A percentile compares a stretch with the other conserved stretches of the same genome.
Conservation (phyloP, 1,140 invertebrate species). For the Calliphora vicina region DNA sequence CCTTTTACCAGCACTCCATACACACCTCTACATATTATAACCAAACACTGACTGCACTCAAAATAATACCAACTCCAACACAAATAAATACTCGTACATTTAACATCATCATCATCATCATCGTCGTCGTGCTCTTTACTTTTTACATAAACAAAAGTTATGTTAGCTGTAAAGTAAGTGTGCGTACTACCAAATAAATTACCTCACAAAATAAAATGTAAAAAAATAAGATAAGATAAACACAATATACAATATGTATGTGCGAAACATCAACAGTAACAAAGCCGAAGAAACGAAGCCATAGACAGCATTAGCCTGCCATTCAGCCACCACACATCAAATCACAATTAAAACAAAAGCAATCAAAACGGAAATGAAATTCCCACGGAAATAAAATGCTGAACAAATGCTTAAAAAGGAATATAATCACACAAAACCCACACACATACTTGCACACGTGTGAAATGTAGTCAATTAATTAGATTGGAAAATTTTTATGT, state of each 20-base stretch:
- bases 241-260: not conserved
- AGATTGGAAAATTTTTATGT: too few species aligned
- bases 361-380: conserved; percentile 22
- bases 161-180: not conserved
- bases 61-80: not conserved
- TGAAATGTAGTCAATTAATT: too few species aligned
- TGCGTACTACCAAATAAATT: not conserved
- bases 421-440: too few species aligned
- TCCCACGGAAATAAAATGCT: conserved; percentile 17
- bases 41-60: not conserved
- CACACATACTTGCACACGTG: too few species aligned
- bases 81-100: not conserved
- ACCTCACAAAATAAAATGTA: not conserved
- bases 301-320: not conserved
- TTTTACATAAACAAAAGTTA: not conserved
- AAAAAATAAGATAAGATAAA: not conserved
- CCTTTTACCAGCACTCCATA: not conserved
- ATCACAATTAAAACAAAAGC: conserved; percentile 29
- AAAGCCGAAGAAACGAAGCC: not conserved
- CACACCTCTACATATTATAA: not conserved
- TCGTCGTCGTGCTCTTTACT: not conserved
- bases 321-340: conserved; percentile 3
- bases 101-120: not conserved
- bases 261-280: not conserved
- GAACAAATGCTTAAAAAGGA: not conserved